Base-by-base conservation (phyloP, 2,113 vertebrate genomes). In the Serinus canaria region DNA sequence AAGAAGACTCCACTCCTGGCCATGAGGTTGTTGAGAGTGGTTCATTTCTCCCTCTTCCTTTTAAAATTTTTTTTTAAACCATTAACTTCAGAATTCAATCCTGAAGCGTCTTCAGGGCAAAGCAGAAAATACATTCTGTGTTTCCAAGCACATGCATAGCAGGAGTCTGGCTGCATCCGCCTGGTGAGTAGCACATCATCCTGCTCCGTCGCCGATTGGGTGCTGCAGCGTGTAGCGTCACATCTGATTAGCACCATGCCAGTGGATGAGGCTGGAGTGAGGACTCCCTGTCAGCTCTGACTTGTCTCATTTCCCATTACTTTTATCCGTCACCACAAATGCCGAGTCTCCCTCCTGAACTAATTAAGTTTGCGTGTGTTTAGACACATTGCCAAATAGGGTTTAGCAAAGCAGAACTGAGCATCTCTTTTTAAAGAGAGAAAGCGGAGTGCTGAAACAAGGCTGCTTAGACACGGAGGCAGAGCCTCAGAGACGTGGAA, bases 391-490 rank as follows among this genome's bases (percentile, higher is more conserved):
- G 98, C 98, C 98, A 98, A 98, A 98, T 98, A 97, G 97, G 96
- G 97, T 97, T 98, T 98, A 98, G 98, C 98, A 98, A 98, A 98
- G 98, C 97, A 97, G 97, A 98, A 98, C 98, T 91, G 98, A 98
- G 96, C 97, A 96, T 98, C 98, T 98, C 97, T 98, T 97, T 98
- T 94, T 95, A 95, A 97, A 97, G 92, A 94, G 94, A 75, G 81
- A 95, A 97, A 84, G 93, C 79, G 33, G 70, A 83, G 69, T 79
- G 78, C 94, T 89, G 97, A 94, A 94, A 62, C 73, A 53, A 94
- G 60, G 63, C 93, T 7, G 6, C 55, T 89, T 19, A 82, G 81
- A 43, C 67, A 77, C 55, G 46, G 44, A 77, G 68, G 39, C n/a
- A 44, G 66, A 90, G 76, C 69, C 74, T 94, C 50, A 44, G 83